Evolutionary conservation across 2,113 vertebrate genomes (phyloP), one percentile per base, ranked within the genome.

Genomic region (Psittacula cyanocephala): DNA sequence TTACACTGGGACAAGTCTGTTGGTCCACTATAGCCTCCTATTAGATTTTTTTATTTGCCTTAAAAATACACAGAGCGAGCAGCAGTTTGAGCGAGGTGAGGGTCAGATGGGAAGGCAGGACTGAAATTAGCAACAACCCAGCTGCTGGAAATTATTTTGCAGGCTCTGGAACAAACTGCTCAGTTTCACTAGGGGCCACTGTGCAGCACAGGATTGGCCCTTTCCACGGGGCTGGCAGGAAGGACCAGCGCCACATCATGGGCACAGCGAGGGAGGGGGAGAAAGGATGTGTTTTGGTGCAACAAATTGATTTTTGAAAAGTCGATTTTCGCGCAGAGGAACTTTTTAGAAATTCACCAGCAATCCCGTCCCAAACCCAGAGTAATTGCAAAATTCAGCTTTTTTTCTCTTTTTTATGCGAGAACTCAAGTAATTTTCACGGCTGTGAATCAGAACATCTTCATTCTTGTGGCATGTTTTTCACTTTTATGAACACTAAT

Each of bases 401-500:
- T 53, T 37, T 39, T 50, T 13, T 24, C 65, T 84, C 90, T 81
- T 67, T 57, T 50, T 4, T 8, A 44, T 93, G 85, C 89, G 89
- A 91, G 72, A 83, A 91, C 82, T 88, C 81, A 59, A 83, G 83
- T 86, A 90, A 94, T 90, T 96, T 96, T 86, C 71, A 91, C 68
- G 94, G 94, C 89, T 93, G 79, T 83, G 93, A 96, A 96, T 95
- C 91, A 95, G 95, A 84, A 93, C 69, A 18, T 95, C 89, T 96
- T 93, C 89, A 96, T 96, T 96, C 88, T 94, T 97, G 95, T 74
- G 93, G 96, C 24, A 11, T 96, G 91, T 95, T 95, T 95, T 94
- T 96, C 94, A 95, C 91, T 96, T 97, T 93, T 96, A 91, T 57
- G 94, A 95, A 94, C 94, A 81, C 92, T 96, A 95, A 96, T 95